These are phyloP conservation scores for Lepidurus arcticus DNA, from an alignment of 1,140 invertebrate genomes.

Conservation along the genomic window DNA sequence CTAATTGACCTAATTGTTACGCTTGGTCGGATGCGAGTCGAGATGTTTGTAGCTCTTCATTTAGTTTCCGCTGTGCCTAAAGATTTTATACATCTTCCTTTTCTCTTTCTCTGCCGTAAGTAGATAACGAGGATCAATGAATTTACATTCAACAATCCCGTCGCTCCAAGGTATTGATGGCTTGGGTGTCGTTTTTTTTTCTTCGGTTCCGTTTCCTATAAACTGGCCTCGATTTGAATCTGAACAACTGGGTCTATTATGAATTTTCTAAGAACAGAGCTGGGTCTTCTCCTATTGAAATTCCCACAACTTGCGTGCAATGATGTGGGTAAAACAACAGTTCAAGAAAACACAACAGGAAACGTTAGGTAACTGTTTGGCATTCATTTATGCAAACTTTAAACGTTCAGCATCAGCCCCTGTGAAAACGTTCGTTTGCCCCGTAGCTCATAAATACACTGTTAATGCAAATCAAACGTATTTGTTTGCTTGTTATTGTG, in stretches of 20 bases:
- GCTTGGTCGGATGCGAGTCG: background rate
- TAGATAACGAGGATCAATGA: background rate
- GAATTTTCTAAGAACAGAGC: background rate
- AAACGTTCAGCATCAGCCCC: background rate
- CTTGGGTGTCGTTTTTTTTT: background rate
- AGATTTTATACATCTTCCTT: background rate
- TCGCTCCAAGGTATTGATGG: background rate
- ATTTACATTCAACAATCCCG: background rate
- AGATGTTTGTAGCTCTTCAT: background rate
- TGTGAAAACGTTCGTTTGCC: background rate
- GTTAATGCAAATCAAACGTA: background rate
- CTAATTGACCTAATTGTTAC: slow-evolving; percentile 4
- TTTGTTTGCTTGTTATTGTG: background rate
- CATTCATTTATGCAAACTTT: background rate
- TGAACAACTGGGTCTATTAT: background rate
- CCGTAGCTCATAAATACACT: background rate
- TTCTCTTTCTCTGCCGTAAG: background rate
- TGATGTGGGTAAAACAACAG: background rate
- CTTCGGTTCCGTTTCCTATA: too few relatives aligned
- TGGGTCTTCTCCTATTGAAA: background rate
- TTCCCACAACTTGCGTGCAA: background rate
- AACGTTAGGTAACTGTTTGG: background rate
- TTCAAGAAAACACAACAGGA: background rate
- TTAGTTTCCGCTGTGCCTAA: background rate
- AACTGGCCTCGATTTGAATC: background rate